Conservation (phyloP, 2,113 vertebrate genomes). For the Budorcas taxicolor region DNA sequence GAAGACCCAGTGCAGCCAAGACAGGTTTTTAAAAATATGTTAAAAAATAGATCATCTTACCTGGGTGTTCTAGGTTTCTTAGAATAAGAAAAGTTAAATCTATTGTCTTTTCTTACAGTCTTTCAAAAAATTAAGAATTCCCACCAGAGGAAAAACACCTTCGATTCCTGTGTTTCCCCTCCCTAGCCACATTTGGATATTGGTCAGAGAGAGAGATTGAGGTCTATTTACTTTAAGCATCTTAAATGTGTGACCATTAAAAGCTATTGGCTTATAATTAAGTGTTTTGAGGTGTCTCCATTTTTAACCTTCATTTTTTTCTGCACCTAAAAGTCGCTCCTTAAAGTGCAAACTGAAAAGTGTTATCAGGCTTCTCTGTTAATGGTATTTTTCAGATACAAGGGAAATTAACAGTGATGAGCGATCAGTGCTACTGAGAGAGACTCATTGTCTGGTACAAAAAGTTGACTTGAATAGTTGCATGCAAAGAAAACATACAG, state of each 20-base stretch:
- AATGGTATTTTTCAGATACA: not conserved
- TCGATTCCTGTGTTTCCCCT: not conserved
- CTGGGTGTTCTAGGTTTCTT: not conserved
- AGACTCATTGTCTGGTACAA: not conserved
- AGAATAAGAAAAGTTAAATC: not conserved
- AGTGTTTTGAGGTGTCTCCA: not conserved
- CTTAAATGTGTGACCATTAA: not conserved
- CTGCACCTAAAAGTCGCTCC: not conserved
- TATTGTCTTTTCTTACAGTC: not conserved
- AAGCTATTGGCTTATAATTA: not conserved
- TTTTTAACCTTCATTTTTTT: conserved; percentile 10
- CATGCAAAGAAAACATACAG: not conserved
- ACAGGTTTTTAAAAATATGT: too few relatives aligned
- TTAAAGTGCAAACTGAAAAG: not conserved
- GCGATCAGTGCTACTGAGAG: not conserved
- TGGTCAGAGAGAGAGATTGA: not conserved
- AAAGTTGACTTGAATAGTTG: not conserved
- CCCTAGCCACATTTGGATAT: not conserved
- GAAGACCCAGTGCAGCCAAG: not conserved
- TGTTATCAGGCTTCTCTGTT: not conserved
- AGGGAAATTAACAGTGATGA: not conserved
- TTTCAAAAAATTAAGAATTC: not conserved
- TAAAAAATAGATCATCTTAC: not conserved
- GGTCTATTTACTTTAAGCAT: not conserved
- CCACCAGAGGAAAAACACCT: not conserved